Evolutionary conservation across 2,888 invertebrate genomes (phyloP), one percentile per base, ranked within the genome.

Genomic region (Tetrapedia diversipes): DNA sequence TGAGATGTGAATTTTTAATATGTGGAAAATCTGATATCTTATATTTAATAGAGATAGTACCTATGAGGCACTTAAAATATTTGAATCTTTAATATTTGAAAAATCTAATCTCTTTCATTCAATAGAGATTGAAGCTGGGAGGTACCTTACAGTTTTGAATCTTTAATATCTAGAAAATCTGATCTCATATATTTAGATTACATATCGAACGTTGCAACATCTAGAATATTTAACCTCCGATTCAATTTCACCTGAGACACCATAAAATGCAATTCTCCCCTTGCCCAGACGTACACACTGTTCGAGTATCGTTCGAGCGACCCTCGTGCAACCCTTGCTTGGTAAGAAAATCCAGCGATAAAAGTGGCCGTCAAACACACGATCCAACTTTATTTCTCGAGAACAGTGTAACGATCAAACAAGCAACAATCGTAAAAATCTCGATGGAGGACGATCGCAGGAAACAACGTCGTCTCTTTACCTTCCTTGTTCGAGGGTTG

Each of bases 301-400:
- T 64, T 65, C 53, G 66, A 75, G 71, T 69, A 71, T 80, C 72
- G 64, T 61, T 66, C 41, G 19, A 51, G 16, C 41, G 41, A 27
- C n/a, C 39, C 65, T 29, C 14, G 24, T 14, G 37, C 41, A 63
- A 45, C 64, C 51, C 60, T 57, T 19, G 32, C 45, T 61, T 43
- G 49, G 29, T 39, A 70, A 56, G 56, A 70, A 56, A 70, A 70
- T 49, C 56, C n/a, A 45, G 34, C 43, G 22, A 59, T 49, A 54
- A 68, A 60, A 73, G 76, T 68, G 66, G 56, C 66, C 73, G 56
- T 66, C 60, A 73, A 73, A 72, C 60, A 73, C 57, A 43, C 29
- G 53, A 54, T 54, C 10, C 56, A 27, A 47, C 61, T 47, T 39
- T 19, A 22, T 70, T 49, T n/a, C 56, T 41, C 45, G 61, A 56